Evolutionary conservation across 92 coral and sea anemone genomes (phyloP), one percentile per base, ranked within the genome.

Genomic region (Parazoanthus darwini): DNA sequence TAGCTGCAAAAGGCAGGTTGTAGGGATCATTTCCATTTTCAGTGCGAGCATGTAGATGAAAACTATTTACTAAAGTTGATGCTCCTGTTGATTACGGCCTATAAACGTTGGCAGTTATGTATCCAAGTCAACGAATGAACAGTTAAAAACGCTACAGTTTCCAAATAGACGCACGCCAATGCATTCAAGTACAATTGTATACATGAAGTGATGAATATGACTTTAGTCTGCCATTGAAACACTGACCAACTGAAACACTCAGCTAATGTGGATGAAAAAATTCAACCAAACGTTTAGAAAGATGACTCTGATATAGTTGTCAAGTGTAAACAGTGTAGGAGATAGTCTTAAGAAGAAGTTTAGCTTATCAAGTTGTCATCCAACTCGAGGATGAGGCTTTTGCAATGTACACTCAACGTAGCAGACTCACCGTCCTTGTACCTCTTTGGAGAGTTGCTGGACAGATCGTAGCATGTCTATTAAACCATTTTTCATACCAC

Each of bases 401-500:
- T 3, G 22, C 22, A 23, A 43, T 29, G 23, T 15, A 9, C 42
- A 42, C 39, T 11, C 33, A 33, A 76, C 20, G 22, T 18, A 20
- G 59, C 10, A 25, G 29, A 78, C 82, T 58, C 39, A 75, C 81
- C 25, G 89, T 18, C 82, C 82, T 33, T 44, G 77, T 1, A 42
- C 48, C 16, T 77, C 80, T 39, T 71, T 48, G 9, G 88, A 76
- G 37, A 44, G 80, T 46, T 15, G 91, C 68, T 46, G 39, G 23
- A 94, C 87, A 18, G 92, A 77, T 77, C 81, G 51, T 48, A 96
- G 88, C 97, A 95, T 96, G 46, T 71, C 88, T 72, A 78, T 75
- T 39, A 96, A 74, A 15, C 96, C 99, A 9, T 79, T 65, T 11
- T 68, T 68, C 73, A 94, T 92, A 23, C 88, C 91, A 63, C 35